These are phyloP conservation scores for Arctia plantaginis DNA, from an alignment of 2,888 invertebrate species.

Conservation along the genomic window DNA sequence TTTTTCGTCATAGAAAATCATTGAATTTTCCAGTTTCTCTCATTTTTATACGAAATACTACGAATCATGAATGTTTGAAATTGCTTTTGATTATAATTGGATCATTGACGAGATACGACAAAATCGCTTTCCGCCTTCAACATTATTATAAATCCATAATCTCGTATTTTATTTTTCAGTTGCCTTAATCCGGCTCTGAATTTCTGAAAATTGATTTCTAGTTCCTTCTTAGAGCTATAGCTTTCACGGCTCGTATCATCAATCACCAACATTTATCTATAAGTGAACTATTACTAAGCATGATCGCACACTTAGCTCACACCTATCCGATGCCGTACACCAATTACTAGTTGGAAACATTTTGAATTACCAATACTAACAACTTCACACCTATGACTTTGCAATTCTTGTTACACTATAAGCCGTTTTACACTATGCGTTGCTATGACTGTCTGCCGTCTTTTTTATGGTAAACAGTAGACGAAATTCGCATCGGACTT, in stretches of 20 bases:
- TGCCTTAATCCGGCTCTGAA: neutral
- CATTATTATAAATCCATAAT: neutral
- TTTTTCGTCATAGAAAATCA: too few relatives aligned
- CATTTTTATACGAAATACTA: too few relatives aligned
- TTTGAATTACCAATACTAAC: conserved; percentile 18
- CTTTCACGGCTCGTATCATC: neutral
- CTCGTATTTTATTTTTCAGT: neutral
- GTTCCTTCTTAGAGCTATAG: neutral
- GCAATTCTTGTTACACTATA: conserved; percentile 16
- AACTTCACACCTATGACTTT: conserved; percentile 23
- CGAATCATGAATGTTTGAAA: too few relatives aligned
- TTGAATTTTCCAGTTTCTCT: too few relatives aligned
- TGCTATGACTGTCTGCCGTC: neutral
- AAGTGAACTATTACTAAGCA: neutral
- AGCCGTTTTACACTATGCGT: conserved; percentile 5
- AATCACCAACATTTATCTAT: neutral
- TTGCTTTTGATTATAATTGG: too few relatives aligned
- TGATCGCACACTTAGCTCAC: neutral
- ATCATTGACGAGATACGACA: too few relatives aligned
- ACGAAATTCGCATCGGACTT: neutral
- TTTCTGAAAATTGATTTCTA: neutral
- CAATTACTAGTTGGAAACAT: conserved; percentile 17
- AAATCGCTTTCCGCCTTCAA: too few relatives aligned
- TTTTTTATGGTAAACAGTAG: too few relatives aligned
- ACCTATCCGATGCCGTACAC: conserved; percentile 2